phyloP scores from a whole-genome alignment of 2,113 vertebrate genomes.

The Cryptoleucopteryx plumbea region DNA sequence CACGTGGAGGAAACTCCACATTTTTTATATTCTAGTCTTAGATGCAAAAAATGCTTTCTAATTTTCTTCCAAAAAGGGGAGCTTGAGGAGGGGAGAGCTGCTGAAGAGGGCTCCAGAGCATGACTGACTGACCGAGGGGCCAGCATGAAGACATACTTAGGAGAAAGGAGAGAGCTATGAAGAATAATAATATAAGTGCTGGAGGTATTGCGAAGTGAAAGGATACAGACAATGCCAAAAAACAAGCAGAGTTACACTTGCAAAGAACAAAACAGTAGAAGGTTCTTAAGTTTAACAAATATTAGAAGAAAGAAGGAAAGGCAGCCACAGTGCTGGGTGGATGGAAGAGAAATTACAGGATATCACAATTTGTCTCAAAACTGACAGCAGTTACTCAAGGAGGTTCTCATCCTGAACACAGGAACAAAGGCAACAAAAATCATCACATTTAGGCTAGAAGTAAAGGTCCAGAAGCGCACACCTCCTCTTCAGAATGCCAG shows the following conservation, averaged over 20 bases:
- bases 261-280: background rate
- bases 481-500: background rate
- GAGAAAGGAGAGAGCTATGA: background rate
- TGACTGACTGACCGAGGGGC: fast-evolving
- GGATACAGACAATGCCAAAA: background rate
- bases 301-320: background rate
- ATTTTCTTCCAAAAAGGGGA: background rate
- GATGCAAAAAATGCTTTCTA: background rate
- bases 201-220: background rate
- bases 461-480: background rate
- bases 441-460: background rate
- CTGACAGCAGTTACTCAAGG: background rate
- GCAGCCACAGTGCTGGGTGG: background rate
- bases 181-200: background rate
- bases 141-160: background rate
- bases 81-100: background rate
- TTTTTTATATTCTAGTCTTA: background rate
- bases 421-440: background rate
- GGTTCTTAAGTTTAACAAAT: background rate
- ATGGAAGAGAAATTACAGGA: background rate
- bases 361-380: background rate
- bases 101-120: background rate
- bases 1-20: background rate
- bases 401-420: background rate
- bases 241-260: background rate